These are phyloP conservation scores for Alaudala cheleensis DNA, from an alignment of 2,113 vertebrate genomes.

Conservation along the genomic window DNA sequence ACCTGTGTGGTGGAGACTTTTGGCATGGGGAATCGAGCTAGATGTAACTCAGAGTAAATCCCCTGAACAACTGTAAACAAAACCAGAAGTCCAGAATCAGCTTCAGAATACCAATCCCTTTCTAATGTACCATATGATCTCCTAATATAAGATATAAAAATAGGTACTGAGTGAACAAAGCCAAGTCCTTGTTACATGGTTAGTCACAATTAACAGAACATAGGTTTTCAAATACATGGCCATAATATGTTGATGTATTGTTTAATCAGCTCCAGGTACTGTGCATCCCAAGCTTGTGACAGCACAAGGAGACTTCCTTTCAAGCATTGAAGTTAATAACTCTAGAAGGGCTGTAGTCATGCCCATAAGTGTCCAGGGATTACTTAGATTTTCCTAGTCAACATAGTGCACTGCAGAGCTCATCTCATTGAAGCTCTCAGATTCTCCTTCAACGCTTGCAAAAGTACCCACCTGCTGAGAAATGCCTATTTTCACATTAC, in stretches of 20 bases:
- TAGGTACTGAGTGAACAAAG: not conserved
- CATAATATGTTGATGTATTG: not conserved
- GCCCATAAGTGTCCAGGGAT: not conserved
- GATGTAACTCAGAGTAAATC: not conserved
- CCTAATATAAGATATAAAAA: not conserved
- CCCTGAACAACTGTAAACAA: not conserved
- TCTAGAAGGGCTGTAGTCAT: not conserved
- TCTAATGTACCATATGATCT: not conserved
- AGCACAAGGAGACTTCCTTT: not conserved
- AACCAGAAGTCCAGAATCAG: not conserved
- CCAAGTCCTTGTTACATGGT: not conserved
- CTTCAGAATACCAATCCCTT: not conserved
- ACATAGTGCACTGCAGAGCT: not conserved
- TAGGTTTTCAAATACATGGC: not conserved
- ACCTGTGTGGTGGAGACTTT: not conserved
- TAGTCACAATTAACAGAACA: not conserved
- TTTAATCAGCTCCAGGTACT: not conserved
- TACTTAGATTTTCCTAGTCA: not conserved
- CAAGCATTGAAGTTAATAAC: not conserved
- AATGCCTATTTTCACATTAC: not conserved
- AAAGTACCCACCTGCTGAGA: not conserved
- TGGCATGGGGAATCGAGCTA: not conserved
- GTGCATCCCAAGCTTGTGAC: not conserved
- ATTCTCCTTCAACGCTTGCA: not conserved
- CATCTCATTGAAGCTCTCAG: not conserved